Base-by-base conservation (phyloP, 2,113 vertebrate species). In the Chaetorhynchus papuensis region DNA sequence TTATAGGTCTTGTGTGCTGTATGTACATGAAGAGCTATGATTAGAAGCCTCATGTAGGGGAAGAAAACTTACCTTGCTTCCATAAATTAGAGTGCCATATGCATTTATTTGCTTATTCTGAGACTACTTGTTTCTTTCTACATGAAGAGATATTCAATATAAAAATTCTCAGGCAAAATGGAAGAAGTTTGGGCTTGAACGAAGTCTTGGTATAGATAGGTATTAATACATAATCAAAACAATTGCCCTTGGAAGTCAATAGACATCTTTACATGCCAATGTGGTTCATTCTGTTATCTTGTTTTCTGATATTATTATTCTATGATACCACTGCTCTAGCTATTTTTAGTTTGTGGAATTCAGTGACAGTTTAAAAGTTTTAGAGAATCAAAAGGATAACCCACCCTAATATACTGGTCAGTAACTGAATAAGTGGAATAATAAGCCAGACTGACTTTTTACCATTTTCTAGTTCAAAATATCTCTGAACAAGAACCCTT, bases 21-120 rank as follows among this genome's bases (percentile, higher is more conserved):
- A 14, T n/a, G 30, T 50, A 24, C 22, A 10, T 50, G 37, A 66
- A 57, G 41, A 86, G 11, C 19, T 85, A 35, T 64, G 18, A 24
- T 13, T 82, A 41, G 17, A 90, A 90, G 18, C n/a, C 10, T 64
- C 8, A 13, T 6, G 6, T 0, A 0, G 24, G 5, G 7, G 17
- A 47, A 74, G 33, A 35, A 30, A 84, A 37, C 9, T 35, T 66
- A 1, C 0, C 26, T 42, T 42, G 18, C 6, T 83, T 81, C 23
- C 8, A 11, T 54, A 31, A 53, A 44, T 50, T 86, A 13, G 11
- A 59, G 6, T 42, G 23, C 18, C 70, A 11, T 72, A 15, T 53
- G 52, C 7, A 5, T 79, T 41, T 66, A 31, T 49, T 93, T 44
- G 4, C 20, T 85, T 64, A 41, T 94, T 83, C 44, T 79, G 66